Percentiles rank a stretch among this genome's conserved stretches.
phyloP scores from a whole-genome alignment of 2,113 vertebrate genomes.

The Podiceps cristatus region DNA sequence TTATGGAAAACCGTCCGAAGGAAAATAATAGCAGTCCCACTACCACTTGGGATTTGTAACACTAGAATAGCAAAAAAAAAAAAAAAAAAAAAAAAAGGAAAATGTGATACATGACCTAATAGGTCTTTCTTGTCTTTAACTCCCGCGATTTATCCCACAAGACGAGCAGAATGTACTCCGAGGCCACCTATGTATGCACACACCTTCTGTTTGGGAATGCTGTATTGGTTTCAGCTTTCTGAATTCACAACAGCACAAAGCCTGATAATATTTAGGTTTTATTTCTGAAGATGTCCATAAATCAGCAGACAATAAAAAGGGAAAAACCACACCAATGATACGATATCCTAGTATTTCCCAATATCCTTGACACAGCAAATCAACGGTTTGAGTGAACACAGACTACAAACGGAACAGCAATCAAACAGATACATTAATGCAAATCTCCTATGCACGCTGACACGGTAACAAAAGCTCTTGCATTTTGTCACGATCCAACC shows the following conservation, averaged over 20 bases:
- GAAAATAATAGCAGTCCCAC: conserved; percentile 41
- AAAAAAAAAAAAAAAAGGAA: background rate
- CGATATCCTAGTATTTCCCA: conserved; percentile 30
- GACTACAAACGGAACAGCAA: conserved; percentile 21
- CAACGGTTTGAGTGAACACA: conserved; percentile 38
- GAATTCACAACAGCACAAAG: conserved; percentile 49
- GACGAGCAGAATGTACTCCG: conserved; percentile 14
- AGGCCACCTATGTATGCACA: conserved; percentile 1
- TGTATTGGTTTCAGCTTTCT: conserved; percentile 48
- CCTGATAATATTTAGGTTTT: conserved; percentile 46
- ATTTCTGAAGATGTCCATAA: conserved; percentile 48
- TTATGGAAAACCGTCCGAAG: conserved; percentile 48
- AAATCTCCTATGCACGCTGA: conserved; percentile 40
- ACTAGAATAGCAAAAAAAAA: background rate
- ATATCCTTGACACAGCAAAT: conserved; percentile 48
- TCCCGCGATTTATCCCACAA: conserved; percentile 30
- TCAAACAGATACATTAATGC: conserved; percentile 50
- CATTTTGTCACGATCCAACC: conserved; percentile 15
- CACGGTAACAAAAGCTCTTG: conserved; percentile 41
- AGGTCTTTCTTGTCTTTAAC: conserved; percentile 52
- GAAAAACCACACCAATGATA: background rate
- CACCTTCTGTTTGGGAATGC: conserved; percentile 35
- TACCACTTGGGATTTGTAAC: conserved; percentile 44
- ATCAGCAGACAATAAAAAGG: conserved; percentile 50
- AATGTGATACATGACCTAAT: conserved; percentile 50